Base-by-base conservation (phyloP, 2,113 vertebrate genomes). In the Ameiurus melas region DNA sequence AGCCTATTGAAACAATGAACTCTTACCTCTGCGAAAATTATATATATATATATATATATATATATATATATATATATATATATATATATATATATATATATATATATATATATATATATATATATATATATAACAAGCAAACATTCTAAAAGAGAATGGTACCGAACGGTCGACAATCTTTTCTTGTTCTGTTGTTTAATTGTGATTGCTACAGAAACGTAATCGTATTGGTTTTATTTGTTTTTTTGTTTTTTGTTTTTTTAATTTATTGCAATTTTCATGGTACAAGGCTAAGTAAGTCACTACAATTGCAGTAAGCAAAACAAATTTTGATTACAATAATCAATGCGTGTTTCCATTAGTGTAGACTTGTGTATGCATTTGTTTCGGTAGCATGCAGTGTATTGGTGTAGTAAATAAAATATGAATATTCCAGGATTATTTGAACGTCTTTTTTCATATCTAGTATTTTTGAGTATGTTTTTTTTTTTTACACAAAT, bases 331-430 rank as follows among this genome's bases (percentile, higher is more conserved):
- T 90, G 85, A 88, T 92, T 91, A 90, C 77, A 92, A 73, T 88
- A 90, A 88, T 92, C 89, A 89, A 58, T 85, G 87, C 90, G 90
- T 89, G 89, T 93, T 94, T 94, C 92, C 87, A 92, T 93, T 92
- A 91, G 10, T 86, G 75, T 95, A 91, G 89, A 66, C 82, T 88
- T 89, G 86, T 85, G 89, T 94, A 92, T 95, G 91, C 93, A 90
- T 92, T 92, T 92, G 92, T 93, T 92, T 94, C 90, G 90, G 86
- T 91, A 92, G 95, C 96, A 96, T 95, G 95, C 92, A 83, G 88
- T 93, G 91, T 94, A 90, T 92, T 93, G 90, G 93, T 93, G 86
- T 95, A 92, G 94, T 92, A 92, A 94, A 95, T 92, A 92, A 94
- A 94, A 94, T 62, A 83, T 91, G 89, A 87, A 85, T 87, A 88